A percentile compares a stretch with the other conserved stretches of the same genome.
Evolutionary conservation across 2,113 vertebrate species (phyloP).

Genomic region (Dasyornis broadbenti): DNA sequence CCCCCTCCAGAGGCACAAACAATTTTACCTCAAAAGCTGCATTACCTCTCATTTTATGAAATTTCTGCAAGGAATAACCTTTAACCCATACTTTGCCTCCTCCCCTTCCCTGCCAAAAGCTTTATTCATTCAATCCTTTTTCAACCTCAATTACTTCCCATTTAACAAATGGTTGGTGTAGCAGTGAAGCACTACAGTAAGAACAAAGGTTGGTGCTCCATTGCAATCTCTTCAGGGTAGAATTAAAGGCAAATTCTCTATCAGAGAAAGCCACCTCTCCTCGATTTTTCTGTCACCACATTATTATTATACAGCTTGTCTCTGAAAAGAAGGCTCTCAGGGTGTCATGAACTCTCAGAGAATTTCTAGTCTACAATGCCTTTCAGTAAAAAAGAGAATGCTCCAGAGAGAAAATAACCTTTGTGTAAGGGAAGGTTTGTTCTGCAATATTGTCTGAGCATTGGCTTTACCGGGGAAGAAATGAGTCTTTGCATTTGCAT

Average conservation of each 20-base stretch:
- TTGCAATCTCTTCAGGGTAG: conserved; percentile 60
- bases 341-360: conserved; percentile 47
- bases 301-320: conserved; percentile 60
- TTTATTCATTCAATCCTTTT: conserved; percentile 63
- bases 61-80: conserved; percentile 58
- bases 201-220: conserved; percentile 64
- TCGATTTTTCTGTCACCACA: conserved; percentile 50
- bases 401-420: conserved; percentile 65
- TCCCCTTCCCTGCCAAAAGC: conserved; percentile 49
- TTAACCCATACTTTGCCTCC: conserved; percentile 54
- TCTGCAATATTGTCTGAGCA: conserved; percentile 45
- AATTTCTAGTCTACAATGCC: conserved; percentile 52
- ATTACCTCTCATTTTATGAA: conserved; percentile 61
- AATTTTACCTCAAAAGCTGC: conserved; percentile 40
- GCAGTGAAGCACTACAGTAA: conserved; percentile 51
- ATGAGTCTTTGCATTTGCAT: conserved; percentile 6
- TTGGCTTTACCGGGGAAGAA: background rate
- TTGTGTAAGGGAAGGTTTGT: conserved; percentile 49
- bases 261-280: conserved; percentile 44
- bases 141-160: conserved; percentile 63
- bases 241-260: conserved; percentile 58
- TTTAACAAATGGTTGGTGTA: conserved; percentile 64
- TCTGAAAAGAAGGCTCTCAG: conserved; percentile 60
- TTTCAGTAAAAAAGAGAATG: conserved; percentile 56
- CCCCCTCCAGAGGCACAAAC: conserved; percentile 21